Conservation (phyloP, 2,888 invertebrate species). For the Tuberolachnus salignus region DNA sequence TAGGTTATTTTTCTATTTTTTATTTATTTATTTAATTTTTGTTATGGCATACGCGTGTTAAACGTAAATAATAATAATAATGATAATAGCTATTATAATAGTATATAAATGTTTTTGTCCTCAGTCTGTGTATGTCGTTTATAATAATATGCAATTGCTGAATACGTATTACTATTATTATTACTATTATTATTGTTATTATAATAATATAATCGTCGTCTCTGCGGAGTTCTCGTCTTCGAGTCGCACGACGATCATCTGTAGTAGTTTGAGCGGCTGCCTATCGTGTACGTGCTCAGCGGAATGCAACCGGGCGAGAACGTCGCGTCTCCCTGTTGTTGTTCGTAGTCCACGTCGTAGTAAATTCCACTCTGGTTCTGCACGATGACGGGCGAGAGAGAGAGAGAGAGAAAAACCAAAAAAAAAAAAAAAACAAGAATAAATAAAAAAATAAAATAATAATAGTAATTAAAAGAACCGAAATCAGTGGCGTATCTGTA, state of each 20-base stretch:
- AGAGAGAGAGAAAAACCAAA: too few relatives aligned
- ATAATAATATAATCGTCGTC: neutral
- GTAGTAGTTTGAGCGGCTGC: constrained; percentile 72
- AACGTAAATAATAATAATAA: neutral
- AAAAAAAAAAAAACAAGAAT: too few relatives aligned
- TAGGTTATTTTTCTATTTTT: neutral
- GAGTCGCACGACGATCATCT: constrained; percentile 62
- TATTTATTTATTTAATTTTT: neutral
- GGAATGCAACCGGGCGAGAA: constrained; percentile 70
- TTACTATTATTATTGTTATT: neutral
- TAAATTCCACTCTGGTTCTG: constrained; percentile 90
- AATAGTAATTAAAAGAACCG: too few relatives aligned
- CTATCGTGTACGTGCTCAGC: constrained; percentile 82
- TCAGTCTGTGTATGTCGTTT: constrained; percentile 38
- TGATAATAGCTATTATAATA: neutral
- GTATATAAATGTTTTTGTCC: constrained; percentile 13
- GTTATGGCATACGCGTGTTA: neutral
- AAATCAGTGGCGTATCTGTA: too few relatives aligned
- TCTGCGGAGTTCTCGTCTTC: neutral
- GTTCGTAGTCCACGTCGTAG: constrained; percentile 86
- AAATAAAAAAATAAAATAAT: too few relatives aligned
- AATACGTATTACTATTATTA: too few relatives aligned
- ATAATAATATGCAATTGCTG: neutral
- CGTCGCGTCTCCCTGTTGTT: constrained; percentile 66
- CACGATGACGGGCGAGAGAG: neutral